Evolutionary conservation across 53 echinoderm and acorn worm genomes (phyloP), one percentile per base, ranked within the genome.

Genomic region (Apostichopus leukothele): DNA sequence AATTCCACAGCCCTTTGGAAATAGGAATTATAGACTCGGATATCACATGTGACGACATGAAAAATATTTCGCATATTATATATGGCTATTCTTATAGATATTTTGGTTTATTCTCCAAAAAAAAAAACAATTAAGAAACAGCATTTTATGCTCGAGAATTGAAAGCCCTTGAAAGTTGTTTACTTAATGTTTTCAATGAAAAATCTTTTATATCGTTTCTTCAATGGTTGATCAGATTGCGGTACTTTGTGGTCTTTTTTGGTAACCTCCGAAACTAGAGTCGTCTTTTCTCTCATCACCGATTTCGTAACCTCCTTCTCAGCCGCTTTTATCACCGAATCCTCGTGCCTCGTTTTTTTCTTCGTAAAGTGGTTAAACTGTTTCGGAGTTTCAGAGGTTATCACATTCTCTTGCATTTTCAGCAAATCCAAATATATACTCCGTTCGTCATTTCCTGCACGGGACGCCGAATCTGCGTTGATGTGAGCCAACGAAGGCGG

Each of bases 141-240:
- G 63, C 71, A 71, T 71, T 19, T 71, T 71, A 71, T 71, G 71
- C 14, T 71, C n/a, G 71, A 71, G 71, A 71, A 71, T n/a, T 71
- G 71, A 71, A 71, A 71, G 71, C 71, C 71, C 71, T 18, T 71
- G 6, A 13, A 13, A 71, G 16, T 13, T 16, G 16, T 18, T 66
- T 85, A 85, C 50, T 66, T 85, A 11, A 85, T 63, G 39, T 85
- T 85, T 26, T 85, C 85, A n/a, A 85, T 67, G 85, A 85, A 85
- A 67, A 85, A 85, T 85, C 85, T 21, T 50, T 85, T 85, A 6
- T 85, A 85, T 16, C 85, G 61, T 66, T 85, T 85, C 50, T 85
- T 85, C 18, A 85, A 60, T 16, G 85, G 85, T 16, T 85, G 85
- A 39, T 85, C 85, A 6, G 85, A 85, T 60, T 85, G 85, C 10